phyloP scores from a whole-genome alignment of 2,797 vertebrate genomes.

The Enteromius argenteus region DNA sequence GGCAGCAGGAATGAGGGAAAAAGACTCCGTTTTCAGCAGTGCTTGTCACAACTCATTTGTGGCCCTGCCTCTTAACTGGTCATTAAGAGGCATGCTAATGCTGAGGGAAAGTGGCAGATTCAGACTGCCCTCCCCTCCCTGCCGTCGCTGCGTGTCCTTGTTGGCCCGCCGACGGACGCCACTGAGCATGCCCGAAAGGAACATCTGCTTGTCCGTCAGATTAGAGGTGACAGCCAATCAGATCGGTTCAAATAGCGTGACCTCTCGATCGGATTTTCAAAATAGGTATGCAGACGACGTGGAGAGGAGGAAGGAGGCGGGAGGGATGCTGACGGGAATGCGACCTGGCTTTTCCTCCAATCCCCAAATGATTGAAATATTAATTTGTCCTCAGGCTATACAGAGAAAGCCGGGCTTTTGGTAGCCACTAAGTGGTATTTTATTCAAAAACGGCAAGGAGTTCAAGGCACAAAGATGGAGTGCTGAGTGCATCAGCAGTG shows the following conservation, averaged over 20 bases:
- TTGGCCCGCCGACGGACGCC: slow-evolving; percentile 87
- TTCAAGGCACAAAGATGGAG: slow-evolving; percentile 64
- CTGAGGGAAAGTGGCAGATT: slow-evolving; percentile 98
- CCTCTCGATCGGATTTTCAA: slow-evolving; percentile 78
- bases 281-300: slow-evolving; percentile 79
- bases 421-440: slow-evolving; percentile 88
- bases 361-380: slow-evolving; percentile 94
- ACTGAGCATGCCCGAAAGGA: slow-evolving; percentile 87
- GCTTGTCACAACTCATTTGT: slow-evolving; percentile 98
- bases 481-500: slow-evolving; percentile 66
- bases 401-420: slow-evolving; percentile 81
- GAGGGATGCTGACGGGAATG: slow-evolving; percentile 84
- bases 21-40: slow-evolving; percentile 89
- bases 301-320: slow-evolving; percentile 19
- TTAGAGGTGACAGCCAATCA: slow-evolving; percentile 91
- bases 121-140: slow-evolving; percentile 84
- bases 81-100: slow-evolving; percentile 97
- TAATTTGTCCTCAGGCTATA: slow-evolving; percentile 91
- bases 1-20: slow-evolving; percentile 88
- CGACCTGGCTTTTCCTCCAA: slow-evolving; percentile 76
- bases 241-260: slow-evolving; percentile 82
- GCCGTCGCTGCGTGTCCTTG: slow-evolving; percentile 78
- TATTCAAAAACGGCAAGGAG: slow-evolving; percentile 79
- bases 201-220: slow-evolving; percentile 83
- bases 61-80: slow-evolving; percentile 93